Conservation (phyloP, 2,888 invertebrate genomes). For the Acanthoscelides obtectus region DNA sequence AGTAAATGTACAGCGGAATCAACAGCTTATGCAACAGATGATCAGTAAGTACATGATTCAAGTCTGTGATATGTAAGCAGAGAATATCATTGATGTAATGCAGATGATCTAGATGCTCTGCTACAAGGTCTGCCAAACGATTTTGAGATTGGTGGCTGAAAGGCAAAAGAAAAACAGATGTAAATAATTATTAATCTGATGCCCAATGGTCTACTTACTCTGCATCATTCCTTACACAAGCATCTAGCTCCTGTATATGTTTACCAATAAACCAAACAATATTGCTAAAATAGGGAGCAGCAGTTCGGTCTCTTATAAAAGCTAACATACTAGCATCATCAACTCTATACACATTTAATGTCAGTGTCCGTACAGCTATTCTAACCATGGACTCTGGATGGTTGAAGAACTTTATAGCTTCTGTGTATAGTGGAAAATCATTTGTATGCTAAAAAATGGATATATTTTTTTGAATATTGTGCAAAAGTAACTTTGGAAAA, state of each 20-base stretch:
- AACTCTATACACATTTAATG: constrained; percentile 93
- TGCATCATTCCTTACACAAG: constrained; percentile 90
- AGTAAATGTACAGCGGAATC: constrained; percentile 91
- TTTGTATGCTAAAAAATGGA: constrained; percentile 77
- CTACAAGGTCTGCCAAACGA: constrained; percentile 87
- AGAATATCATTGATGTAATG: constrained; percentile 97
- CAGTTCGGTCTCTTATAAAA: constrained; percentile 93
- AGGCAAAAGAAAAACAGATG: background rate
- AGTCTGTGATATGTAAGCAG: constrained; percentile 82
- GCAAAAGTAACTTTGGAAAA: no score
- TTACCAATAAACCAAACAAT: constrained; percentile 99
- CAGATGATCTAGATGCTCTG: constrained; percentile 94
- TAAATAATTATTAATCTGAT: background rate
- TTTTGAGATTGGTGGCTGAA: constrained; percentile 85
- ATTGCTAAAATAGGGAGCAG: constrained; percentile 97
- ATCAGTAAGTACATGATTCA: constrained; percentile 91
- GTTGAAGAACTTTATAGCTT: constrained; percentile 99
- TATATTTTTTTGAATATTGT: constrained; percentile 1
- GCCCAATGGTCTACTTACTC: constrained; percentile 64
- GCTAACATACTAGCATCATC: constrained; percentile 92
- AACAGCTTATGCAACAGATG: constrained; percentile 89
- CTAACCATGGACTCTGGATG: constrained; percentile 99
- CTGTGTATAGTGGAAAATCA: constrained; percentile 98
- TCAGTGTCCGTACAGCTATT: constrained; percentile 95
- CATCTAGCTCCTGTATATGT: constrained; percentile 92